These are phyloP conservation scores for Orientallactaga sibirica DNA, from an alignment of 2,797 vertebrate genomes.

Conservation along the genomic window DNA sequence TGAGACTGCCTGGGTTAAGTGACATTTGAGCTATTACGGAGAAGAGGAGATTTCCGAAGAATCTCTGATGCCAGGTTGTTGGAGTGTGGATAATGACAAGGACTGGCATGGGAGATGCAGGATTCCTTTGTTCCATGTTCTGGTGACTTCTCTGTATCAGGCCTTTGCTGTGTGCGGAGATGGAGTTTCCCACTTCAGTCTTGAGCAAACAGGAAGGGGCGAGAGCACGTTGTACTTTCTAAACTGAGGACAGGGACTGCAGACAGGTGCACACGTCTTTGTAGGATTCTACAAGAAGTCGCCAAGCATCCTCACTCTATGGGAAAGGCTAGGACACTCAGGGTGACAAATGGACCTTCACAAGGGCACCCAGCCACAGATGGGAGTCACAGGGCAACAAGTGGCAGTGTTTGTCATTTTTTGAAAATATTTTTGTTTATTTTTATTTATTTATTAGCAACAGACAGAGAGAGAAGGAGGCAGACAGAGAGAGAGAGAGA, in stretches of 20 bases:
- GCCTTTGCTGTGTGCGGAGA: not conserved
- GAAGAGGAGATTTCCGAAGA: not conserved
- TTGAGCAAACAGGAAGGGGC: not conserved
- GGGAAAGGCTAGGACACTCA: not conserved
- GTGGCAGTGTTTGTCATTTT: not conserved
- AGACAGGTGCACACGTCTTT: not conserved
- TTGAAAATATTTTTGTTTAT: no score
- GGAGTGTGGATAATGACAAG: not conserved
- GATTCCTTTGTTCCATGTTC: not conserved
- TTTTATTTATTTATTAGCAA: no score
- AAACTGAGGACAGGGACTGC: not conserved
- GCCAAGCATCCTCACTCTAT: not conserved
- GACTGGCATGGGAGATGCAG: no score
- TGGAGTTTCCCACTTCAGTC: not conserved
- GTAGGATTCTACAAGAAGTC: not conserved
- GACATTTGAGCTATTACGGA: not conserved
- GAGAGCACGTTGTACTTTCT: not conserved
- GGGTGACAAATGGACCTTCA: not conserved
- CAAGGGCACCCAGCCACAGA: not conserved
- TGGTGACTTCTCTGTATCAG: not conserved
- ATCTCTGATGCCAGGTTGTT: not conserved
- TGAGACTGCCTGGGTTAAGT: not conserved
- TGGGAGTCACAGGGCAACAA: not conserved
- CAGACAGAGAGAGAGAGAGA: no score
- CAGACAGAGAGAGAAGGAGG: no score